Evolutionary conservation across 2,797 vertebrate genomes (phyloP).

Genomic region (Picus viridis): DNA sequence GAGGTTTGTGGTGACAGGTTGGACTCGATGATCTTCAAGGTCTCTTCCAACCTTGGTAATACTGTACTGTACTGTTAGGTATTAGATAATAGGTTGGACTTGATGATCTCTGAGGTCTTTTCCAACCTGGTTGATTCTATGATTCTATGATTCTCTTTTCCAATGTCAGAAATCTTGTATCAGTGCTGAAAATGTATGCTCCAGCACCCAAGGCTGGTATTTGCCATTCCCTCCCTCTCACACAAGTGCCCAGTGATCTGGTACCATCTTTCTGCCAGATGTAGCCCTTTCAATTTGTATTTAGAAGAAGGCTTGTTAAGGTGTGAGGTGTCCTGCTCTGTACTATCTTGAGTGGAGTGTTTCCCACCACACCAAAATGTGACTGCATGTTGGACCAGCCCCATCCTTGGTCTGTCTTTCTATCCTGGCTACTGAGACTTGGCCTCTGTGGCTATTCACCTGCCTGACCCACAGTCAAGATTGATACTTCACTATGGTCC

Average conservation of each 20-base stretch:
- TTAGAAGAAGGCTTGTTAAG: background rate
- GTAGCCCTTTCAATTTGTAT: background rate
- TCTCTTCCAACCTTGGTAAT: no score
- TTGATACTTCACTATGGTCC: background rate
- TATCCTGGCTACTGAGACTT: background rate
- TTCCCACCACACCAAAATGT: background rate
- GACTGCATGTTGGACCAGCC: background rate
- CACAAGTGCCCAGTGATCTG: background rate
- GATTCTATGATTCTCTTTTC: background rate
- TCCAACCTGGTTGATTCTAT: no score
- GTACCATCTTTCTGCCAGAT: background rate
- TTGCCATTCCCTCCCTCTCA: background rate
- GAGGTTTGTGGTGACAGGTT: no score
- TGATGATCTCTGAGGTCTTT: no score
- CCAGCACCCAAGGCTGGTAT: background rate
- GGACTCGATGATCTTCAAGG: no score
- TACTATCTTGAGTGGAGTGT: background rate
- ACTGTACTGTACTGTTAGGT: no score
- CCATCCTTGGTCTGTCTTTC: background rate
- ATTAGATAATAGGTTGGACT: no score
- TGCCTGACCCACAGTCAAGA: background rate
- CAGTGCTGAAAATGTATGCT: background rate
- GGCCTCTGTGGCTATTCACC: background rate
- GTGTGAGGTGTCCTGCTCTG: background rate
- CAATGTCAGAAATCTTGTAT: background rate